Conservation (phyloP, 2,888 invertebrate genomes). For the Proisotoma minuta region DNA sequence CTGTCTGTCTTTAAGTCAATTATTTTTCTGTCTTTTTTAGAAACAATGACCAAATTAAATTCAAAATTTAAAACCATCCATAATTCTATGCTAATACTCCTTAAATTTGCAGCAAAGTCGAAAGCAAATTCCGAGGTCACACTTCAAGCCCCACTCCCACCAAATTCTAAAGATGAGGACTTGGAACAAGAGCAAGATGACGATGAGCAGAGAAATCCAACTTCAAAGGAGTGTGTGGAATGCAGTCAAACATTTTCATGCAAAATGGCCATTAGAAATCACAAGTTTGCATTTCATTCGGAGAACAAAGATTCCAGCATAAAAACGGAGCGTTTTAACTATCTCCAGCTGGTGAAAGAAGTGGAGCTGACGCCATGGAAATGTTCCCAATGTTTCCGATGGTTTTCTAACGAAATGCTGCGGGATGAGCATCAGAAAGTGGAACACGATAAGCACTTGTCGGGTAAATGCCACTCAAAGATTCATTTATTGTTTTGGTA, state of each 20-base stretch:
- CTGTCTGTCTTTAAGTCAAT: too few species aligned
- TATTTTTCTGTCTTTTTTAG: too few species aligned
- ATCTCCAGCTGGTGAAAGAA: neutral
- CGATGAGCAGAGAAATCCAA: neutral
- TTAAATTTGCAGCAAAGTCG: too few species aligned
- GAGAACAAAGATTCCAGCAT: neutral
- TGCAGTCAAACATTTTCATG: neutral
- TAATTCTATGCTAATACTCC: too few species aligned
- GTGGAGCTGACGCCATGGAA: neutral
- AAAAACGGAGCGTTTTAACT: neutral
- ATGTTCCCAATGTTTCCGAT: neutral
- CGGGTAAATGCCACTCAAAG: too few species aligned
- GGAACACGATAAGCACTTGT: neutral
- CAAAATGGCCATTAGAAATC: neutral
- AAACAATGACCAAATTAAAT: too few species aligned
- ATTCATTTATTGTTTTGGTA: too few species aligned
- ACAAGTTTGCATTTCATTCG: neutral
- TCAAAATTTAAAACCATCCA: too few species aligned
- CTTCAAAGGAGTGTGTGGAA: neutral
- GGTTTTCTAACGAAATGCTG: neutral
- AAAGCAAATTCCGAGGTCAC: too few species aligned
- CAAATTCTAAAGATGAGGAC: too few species aligned
- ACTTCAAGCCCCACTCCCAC: too few species aligned
- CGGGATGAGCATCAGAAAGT: neutral
- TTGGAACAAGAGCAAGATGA: neutral